phyloP scores from a whole-genome alignment of 1,140 invertebrate species.

The Hycleus cichorii region DNA sequence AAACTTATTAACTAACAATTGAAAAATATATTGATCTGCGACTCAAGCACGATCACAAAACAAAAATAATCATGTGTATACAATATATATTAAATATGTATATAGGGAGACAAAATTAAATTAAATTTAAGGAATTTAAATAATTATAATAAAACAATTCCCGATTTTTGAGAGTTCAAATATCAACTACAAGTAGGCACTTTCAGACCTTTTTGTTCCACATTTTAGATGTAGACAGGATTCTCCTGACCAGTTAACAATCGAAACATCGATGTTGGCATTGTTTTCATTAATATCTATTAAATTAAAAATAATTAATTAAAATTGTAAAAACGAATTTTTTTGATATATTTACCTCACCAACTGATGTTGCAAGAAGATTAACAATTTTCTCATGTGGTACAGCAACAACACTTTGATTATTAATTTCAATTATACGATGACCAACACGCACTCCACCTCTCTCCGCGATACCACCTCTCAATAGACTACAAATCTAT shows the following conservation, averaged over 20 bases:
- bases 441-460: constrained; percentile 98
- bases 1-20: constrained; percentile 39
- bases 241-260: constrained; percentile 98
- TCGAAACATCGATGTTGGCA: constrained; percentile 99
- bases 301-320: not conserved
- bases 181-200: constrained; percentile 43
- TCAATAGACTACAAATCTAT: constrained; percentile 93
- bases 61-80: constrained; percentile 8
- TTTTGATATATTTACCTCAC: constrained; percentile 65
- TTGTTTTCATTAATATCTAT: constrained; percentile 99
- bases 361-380: constrained; percentile 94
- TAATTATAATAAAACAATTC: constrained; percentile 31
- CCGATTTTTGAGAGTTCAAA: constrained; percentile 31
- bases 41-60: constrained; percentile 33
- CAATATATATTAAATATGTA: no score
- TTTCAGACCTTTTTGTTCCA: constrained; percentile 39
- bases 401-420: constrained; percentile 97
- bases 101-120: no score
- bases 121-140: no score
- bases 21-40: constrained; percentile 42
- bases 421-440: constrained; percentile 99
- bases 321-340: no score
- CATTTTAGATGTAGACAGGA: constrained; percentile 89
- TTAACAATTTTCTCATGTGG: constrained; percentile 99
- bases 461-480: constrained; percentile 96